These are phyloP conservation scores for Xyrauchen texanus DNA, from an alignment of 2,113 vertebrate genomes.

Conservation along the genomic window DNA sequence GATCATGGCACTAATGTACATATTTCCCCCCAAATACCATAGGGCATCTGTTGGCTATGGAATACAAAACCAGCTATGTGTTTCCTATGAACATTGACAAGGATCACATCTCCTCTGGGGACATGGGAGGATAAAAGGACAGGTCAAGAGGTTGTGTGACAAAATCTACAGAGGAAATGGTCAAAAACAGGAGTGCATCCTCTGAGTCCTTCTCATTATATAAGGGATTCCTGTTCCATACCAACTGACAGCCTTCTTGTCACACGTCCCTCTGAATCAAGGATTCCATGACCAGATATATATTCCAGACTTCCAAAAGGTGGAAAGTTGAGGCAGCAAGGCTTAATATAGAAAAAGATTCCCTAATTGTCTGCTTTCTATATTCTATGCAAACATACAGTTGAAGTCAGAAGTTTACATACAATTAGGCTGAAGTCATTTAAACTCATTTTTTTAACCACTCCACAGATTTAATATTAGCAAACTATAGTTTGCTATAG, in stretches of 20 bases:
- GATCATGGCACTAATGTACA: too few species aligned
- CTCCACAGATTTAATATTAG: too few species aligned
- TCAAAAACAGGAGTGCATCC: slow-evolving; percentile 67
- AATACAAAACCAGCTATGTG: slow-evolving; percentile 14
- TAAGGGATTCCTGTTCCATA: slow-evolving; percentile 55
- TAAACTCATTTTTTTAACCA: too few species aligned
- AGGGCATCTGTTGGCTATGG: not conserved
- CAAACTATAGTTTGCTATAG: too few species aligned
- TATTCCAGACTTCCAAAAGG: slow-evolving; percentile 59
- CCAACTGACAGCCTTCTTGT: slow-evolving; percentile 52
- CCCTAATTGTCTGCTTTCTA: not conserved
- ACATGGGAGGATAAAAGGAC: slow-evolving; percentile 32
- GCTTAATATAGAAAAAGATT: slow-evolving; percentile 28
- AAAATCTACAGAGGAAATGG: slow-evolving; percentile 63
- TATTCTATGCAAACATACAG: not conserved
- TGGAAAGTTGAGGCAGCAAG: slow-evolving; percentile 46
- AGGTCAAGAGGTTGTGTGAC: slow-evolving; percentile 42
- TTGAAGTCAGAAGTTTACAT: too few species aligned
- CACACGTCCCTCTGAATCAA: slow-evolving; percentile 72
- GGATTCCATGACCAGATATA: slow-evolving; percentile 72
- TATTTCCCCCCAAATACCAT: not conserved
- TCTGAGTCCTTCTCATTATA: slow-evolving; percentile 60
- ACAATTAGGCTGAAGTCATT: too few species aligned
- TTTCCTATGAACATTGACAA: slow-evolving; percentile 41
- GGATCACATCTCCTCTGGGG: slow-evolving; percentile 20